A percentile compares a stretch with the other conserved stretches of the same genome.
These are phyloP conservation scores for Latheticus oryzae DNA, from an alignment of 2,888 invertebrate species.

Conservation along the genomic window DNA sequence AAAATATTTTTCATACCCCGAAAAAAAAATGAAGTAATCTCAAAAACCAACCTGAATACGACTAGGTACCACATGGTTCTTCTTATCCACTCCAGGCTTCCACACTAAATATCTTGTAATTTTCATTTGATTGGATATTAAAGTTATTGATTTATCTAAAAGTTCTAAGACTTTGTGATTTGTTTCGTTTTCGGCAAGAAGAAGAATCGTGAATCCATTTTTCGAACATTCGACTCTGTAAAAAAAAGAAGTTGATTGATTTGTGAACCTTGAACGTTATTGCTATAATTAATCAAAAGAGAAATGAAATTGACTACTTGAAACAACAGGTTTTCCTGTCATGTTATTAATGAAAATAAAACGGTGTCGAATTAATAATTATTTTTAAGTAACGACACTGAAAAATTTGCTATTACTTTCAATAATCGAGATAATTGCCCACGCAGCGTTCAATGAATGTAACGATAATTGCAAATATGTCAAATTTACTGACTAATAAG, in stretches of 20 bases:
- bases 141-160: constrained; percentile 67
- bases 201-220: constrained; percentile 68
- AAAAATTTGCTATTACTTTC: constrained; percentile 26
- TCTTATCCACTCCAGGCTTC: constrained; percentile 57
- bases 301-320: constrained; percentile 38
- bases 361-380: constrained; percentile 41
- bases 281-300: constrained; percentile 40
- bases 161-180: constrained; percentile 65
- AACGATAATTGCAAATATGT: constrained; percentile 10
- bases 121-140: constrained; percentile 64
- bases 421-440: constrained; percentile 22
- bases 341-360: constrained; percentile 32
- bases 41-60: constrained; percentile 60
- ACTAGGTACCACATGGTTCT: constrained; percentile 56
- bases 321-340: constrained; percentile 38
- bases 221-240: constrained; percentile 64
- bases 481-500: constrained; percentile 8
- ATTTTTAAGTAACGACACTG: constrained; percentile 27
- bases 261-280: constrained; percentile 26
- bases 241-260: constrained; percentile 44
- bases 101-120: constrained; percentile 61
- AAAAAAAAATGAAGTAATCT: too few species aligned
- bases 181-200: constrained; percentile 66
- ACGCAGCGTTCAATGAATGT: constrained; percentile 12
- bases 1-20: neutral